Evolutionary conservation across 2,888 invertebrate species (phyloP).

Genomic region (Tipula lateralis): DNA sequence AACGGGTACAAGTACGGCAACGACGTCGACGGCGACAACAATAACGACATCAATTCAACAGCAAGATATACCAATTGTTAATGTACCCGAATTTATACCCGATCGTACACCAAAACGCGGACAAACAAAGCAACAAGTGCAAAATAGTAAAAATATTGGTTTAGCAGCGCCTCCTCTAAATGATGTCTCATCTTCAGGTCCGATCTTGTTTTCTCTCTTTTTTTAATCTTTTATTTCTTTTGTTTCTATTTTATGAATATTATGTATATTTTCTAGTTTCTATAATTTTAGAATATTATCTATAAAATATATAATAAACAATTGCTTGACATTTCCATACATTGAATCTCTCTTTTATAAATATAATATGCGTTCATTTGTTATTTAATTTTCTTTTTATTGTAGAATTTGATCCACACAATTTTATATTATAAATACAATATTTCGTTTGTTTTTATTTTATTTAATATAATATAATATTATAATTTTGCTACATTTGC

Average conservation of each 20-base stretch:
- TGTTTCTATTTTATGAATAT: not conserved
- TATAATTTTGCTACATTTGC: slow-evolving; percentile 9
- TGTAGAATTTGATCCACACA: not conserved
- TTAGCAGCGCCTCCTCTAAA: slow-evolving; percentile 39
- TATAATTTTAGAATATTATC: slow-evolving; percentile 6
- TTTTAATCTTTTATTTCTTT: not conserved
- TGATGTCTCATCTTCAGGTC: slow-evolving; percentile 50
- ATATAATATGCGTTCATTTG: not conserved
- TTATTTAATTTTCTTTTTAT: not conserved
- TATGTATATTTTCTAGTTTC: not conserved
- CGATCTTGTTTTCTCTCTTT: slow-evolving; percentile 37
- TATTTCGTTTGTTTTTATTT: not conserved
- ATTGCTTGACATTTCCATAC: slow-evolving; percentile 1
- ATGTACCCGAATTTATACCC: slow-evolving; percentile 45
- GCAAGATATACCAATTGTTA: slow-evolving; percentile 47
- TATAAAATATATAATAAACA: not conserved
- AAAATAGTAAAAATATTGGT: slow-evolving; percentile 32
- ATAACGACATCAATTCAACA: not conserved
- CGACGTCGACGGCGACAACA: slow-evolving; percentile 35
- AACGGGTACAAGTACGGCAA: slow-evolving; percentile 33
- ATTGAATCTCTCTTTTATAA: not conserved
- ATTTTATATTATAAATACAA: not conserved
- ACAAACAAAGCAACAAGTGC: slow-evolving; percentile 31
- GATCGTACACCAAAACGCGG: slow-evolving; percentile 37
- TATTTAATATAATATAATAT: not conserved